Percentiles rank a stretch among this genome's conserved stretches.
Evolutionary conservation across 35 echinoderm and acorn worm genomes (phyloP).

Genomic region (Stichopus chloronotus): DNA sequence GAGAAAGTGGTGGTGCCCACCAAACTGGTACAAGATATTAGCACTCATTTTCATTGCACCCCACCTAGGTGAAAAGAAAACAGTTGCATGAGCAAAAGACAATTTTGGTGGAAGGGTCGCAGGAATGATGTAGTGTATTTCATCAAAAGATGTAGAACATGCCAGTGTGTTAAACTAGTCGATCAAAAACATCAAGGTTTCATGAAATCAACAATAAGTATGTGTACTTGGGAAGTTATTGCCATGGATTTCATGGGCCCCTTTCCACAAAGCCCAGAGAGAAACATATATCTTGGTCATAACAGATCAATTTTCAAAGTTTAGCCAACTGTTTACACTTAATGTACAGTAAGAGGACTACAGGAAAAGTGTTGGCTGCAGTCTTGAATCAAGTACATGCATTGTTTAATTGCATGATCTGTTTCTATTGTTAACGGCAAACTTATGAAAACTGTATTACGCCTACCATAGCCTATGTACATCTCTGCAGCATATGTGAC

Average conservation of each 20-base stretch:
- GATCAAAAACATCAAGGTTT: not conserved
- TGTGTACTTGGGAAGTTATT: not conserved
- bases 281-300: not conserved
- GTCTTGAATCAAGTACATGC: no score
- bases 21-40: not conserved
- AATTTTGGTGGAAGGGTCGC: not conserved
- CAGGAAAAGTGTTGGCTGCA: no score
- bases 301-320: not conserved
- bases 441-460: no score
- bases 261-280: not conserved
- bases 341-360: no score
- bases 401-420: no score
- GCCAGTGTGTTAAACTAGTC: not conserved
- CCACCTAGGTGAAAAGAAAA: not conserved
- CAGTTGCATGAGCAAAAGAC: not conserved
- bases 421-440: no score
- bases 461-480: no score
- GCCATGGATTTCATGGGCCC: not conserved
- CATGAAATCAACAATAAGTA: not conserved
- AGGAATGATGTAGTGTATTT: no score
- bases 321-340: not conserved
- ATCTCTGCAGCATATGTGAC: no score
- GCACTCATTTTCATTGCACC: not conserved
- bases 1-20: not conserved
- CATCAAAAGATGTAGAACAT: not conserved